Percentiles rank a stretch among this genome's conserved stretches.
phyloP scores from a whole-genome alignment of 2,797 vertebrate genomes.

The Heterohyrax brucei region DNA sequence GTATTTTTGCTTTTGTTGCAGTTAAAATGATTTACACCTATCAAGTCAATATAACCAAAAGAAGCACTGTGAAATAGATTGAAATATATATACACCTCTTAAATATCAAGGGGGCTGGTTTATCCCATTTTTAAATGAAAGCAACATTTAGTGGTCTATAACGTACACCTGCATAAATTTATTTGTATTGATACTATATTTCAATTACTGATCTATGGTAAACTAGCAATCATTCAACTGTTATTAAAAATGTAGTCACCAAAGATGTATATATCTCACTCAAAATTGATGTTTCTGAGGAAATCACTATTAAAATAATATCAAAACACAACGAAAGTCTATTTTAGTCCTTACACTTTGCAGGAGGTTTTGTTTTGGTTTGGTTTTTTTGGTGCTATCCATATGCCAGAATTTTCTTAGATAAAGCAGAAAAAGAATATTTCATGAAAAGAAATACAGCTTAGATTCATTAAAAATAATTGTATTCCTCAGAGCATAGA shows the following conservation, averaged over 20 bases:
- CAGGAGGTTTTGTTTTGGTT: not conserved
- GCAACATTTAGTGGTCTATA: not conserved
- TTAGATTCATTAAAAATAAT: slow-evolving; percentile 63
- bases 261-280: not conserved
- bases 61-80: not conserved
- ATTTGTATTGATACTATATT: not conserved
- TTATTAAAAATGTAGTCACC: not conserved
- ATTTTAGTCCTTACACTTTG: not conserved
- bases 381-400: not conserved
- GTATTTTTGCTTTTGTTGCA: not conserved
- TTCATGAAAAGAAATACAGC: slow-evolving; percentile 59
- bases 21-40: not conserved
- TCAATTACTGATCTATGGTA: slow-evolving; percentile 5
- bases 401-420: not conserved
- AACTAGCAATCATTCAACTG: not conserved
- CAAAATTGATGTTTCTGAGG: not conserved
- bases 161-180: not conserved
- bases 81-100: not conserved
- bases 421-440: slow-evolving; percentile 50
- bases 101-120: not conserved
- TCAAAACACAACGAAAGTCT: not conserved
- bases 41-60: not conserved
- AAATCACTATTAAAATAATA: not conserved
- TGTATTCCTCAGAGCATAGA: slow-evolving; percentile 18
- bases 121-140: not conserved